Percentiles rank a stretch among this genome's conserved stretches.
Conservation (phyloP, 2,888 invertebrate species). For the Trisateles emortualis region DNA sequence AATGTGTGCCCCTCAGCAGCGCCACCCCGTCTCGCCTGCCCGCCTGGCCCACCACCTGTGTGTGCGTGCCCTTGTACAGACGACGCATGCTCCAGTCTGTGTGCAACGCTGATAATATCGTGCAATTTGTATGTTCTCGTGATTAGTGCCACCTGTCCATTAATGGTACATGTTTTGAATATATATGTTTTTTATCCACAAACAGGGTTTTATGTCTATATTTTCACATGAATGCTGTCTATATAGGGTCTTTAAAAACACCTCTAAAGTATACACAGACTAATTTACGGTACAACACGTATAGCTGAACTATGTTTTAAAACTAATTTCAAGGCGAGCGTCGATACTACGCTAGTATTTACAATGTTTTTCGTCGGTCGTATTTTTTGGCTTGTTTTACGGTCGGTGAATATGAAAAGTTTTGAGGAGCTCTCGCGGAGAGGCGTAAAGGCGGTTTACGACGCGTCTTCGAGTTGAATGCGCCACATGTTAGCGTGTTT, state of each 20-base stretch:
- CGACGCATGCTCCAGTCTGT: constrained; percentile 12
- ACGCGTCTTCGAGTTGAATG: constrained; percentile 82
- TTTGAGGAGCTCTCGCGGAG: constrained; percentile 80
- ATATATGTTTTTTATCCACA: constrained; percentile 1
- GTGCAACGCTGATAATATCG: constrained; percentile 36
- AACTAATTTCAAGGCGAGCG: constrained; percentile 76
- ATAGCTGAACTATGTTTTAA: constrained; percentile 80
- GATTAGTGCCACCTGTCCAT: constrained; percentile 44
- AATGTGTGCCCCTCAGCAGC: constrained; percentile 74
- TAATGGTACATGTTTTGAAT: constrained; percentile 14
- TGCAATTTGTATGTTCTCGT: constrained; percentile 47
- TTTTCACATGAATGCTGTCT: not conserved
- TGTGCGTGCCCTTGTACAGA: constrained; percentile 35
- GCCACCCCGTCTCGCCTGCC: constrained; percentile 49
- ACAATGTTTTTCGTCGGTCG: constrained; percentile 85
- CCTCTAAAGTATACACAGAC: constrained; percentile 54
- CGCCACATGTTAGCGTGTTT: constrained; percentile 80
- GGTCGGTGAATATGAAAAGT: constrained; percentile 85
- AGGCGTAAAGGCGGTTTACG: constrained; percentile 85
- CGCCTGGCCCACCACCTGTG: constrained; percentile 35
- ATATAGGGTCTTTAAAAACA: not conserved
- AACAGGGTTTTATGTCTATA: not conserved
- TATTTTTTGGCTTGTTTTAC: constrained; percentile 86
- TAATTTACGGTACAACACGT: constrained; percentile 74
- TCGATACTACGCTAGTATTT: constrained; percentile 82